Conservation (phyloP, 37 sponge, comb jelly and placozoan genomes). For the Bolinopsis microptera region DNA sequence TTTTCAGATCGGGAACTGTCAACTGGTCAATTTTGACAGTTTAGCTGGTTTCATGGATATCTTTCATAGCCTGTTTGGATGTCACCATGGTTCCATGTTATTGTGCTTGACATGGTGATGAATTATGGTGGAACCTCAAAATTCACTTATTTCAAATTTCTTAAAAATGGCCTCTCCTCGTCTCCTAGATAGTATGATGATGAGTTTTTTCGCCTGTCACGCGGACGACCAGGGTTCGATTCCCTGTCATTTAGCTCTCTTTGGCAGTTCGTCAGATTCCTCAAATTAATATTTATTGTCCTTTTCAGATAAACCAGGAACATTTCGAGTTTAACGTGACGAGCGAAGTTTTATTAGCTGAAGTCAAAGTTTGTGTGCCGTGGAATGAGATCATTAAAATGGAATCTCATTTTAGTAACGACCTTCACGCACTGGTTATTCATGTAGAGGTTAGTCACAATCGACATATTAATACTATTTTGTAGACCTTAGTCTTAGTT, state of each 20-base stretch:
- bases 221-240: constrained; percentile 73
- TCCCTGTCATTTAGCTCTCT: constrained; percentile 81
- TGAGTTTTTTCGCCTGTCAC: constrained; percentile 97
- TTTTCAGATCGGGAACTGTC: too few relatives aligned
- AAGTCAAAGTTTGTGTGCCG: constrained; percentile 61
- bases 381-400: constrained; percentile 38
- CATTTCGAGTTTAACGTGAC: constrained; percentile 63
- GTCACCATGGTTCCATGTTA: too few relatives aligned
- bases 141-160: constrained; percentile 14
- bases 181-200: constrained; percentile 91
- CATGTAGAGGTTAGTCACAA: constrained; percentile 35
- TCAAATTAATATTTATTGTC: neutral
- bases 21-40: too few relatives aligned
- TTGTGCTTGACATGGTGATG: too few relatives aligned
- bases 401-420: constrained; percentile 44
- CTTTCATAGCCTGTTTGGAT: too few relatives aligned
- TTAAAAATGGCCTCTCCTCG: neutral
- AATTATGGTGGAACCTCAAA: too few relatives aligned
- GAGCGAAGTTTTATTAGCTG: constrained; percentile 45
- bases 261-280: neutral
- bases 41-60: too few relatives aligned
- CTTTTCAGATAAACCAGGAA: constrained; percentile 54
- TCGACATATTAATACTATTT: too few relatives aligned
- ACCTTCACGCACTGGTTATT: constrained; percentile 29
- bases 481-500: too few relatives aligned